Base-by-base conservation (phyloP, 2,797 vertebrate genomes). In the Sebastes alutus region DNA sequence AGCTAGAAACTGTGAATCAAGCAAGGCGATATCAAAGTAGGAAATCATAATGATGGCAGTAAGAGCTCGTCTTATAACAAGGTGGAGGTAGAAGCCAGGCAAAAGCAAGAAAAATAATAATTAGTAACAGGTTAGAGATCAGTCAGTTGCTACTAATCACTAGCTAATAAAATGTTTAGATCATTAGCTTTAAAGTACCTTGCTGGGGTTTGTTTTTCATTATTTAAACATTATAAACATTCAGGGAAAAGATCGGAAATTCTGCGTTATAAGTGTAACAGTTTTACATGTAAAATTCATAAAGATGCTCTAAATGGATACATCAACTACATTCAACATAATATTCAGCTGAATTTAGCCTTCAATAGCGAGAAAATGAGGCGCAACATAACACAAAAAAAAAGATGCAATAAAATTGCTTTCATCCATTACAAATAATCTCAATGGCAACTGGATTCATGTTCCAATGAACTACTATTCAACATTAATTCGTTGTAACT, bases 381-480 rank as follows among this genome's bases (percentile, higher is more conserved):
- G 49, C 1, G 5, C 25, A 72, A 75, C 7, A n/a, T 35, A 33
- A 33, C 2, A 18, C 7, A 78, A 46, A 63, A 73, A 16, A 42
- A 42, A 42, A 32, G 4, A 66, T 46, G 22, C 3, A 67, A 81
- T 38, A 12, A 62, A 56, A 70, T 11, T 32, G 6, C 16, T 38
- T 71, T 85, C 23, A 82, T 10, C 13, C 22, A 46, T 73, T 46
- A 77, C 29, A 83, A 77, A 86, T 64, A 90, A 91, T 92, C 80
- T 92, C 80, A 25, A 56, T 66, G 75, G 85, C 84, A 84, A 82
- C 32, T 56, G 35, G 64, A 64, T 70, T n/a, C 13, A 70, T 42
- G 23, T 72, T 46, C 18, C 8, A 77, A 62, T 54, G 0, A 73
- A 49, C 9, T 33, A 33, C 5, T 29, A 30, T 6, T 30, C 22